Evolutionary conservation across 1,140 invertebrate species (phyloP), one percentile per base, ranked within the genome.

Genomic region (Nymphalis io): DNA sequence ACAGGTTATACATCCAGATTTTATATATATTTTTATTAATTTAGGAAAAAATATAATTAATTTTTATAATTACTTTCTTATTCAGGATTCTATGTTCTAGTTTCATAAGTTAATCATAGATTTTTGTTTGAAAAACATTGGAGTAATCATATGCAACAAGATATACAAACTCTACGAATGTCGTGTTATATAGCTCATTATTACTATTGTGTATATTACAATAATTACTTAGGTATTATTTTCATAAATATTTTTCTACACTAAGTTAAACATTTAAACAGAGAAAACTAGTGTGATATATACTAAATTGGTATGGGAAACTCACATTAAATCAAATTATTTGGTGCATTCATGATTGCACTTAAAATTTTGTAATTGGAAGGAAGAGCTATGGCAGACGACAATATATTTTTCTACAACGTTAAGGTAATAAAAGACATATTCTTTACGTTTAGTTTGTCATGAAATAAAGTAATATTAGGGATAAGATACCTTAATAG

Each of bases 401-500:
- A 51, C 10, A 11, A 51, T 51, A 20, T 18, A 48, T 4, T 46
- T 8, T 20, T 51, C n/a, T 10, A 51, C 18, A 15, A 51, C 18
- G 15, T 55, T 55, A 23, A 55, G 11, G 10, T 27, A 21, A n/a
- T 5, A 15, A 55, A 27, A 55, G 27, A 33, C 27, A 23, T 55
- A 27, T 18, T 60, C 33, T 64, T 53, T 57, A 58, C 20, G 42
- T 60, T 64, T 42, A 58, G 23, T 63, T 59, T 72, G 60, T 62
- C 70, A 72, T 72, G 63, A 40, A 21, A 46, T 59, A 66, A 71
- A 55, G 23, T 20, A 71, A 57, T 59, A 58, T 68, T 18, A 60
- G 61, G 21, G 20, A 51, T 65, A 53, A 20, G 33, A 27, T 66
- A 67, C 57, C 40, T 59, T 33, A 62, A 73, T 90, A 90, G 88